Evolutionary conservation across 2,797 vertebrate species (phyloP).

Genomic region (Gallinago nigripennis): DNA sequence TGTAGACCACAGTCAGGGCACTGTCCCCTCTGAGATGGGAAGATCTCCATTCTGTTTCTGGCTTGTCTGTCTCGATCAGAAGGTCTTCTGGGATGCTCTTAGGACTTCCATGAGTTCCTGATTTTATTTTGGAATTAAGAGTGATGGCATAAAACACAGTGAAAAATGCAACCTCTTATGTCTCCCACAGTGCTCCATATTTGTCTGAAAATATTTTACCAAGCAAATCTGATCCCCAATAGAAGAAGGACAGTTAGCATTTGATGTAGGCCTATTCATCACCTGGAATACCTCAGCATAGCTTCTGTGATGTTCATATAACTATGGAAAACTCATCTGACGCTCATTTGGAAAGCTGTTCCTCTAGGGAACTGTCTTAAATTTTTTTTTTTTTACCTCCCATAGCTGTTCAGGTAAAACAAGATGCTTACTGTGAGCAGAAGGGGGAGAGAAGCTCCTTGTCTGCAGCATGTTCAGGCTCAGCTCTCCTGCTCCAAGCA

Average conservation of each 20-base stretch:
- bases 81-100: neutral
- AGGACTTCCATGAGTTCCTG: neutral
- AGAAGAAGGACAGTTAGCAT: neutral
- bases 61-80: neutral
- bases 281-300: neutral
- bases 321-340: neutral
- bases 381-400: neutral
- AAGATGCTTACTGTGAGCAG: neutral
- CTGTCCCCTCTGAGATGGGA: neutral
- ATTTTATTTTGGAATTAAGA: neutral
- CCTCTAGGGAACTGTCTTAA: neutral
- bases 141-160: neutral
- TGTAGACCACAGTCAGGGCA: neutral
- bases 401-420: neutral
- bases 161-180: neutral
- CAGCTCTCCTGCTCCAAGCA: constrained; percentile 4
- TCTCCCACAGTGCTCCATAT: neutral
- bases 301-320: neutral
- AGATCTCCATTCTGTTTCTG: neutral
- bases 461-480: neutral
- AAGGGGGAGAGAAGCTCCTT: neutral
- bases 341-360: neutral
- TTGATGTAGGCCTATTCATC: neutral
- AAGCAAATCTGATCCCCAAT: neutral
- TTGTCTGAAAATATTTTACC: neutral